A percentile compares a stretch with the other conserved stretches of the same genome.
Conservation (phyloP, 2,888 invertebrate species). For the Cataglyphis altisquamis region DNA sequence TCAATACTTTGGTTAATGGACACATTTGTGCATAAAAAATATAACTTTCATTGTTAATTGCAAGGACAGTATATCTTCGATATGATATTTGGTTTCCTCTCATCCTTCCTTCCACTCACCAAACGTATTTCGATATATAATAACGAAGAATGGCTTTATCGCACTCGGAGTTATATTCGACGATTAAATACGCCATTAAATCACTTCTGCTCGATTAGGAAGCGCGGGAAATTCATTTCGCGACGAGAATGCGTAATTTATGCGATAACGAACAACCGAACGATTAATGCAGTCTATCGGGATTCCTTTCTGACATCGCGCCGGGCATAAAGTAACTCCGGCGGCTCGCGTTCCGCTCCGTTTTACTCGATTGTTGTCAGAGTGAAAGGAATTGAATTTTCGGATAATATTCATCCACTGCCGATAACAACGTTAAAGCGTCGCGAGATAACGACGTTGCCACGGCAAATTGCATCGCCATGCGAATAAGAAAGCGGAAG, state of each 20-base stretch:
- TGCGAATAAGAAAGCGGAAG: constrained; percentile 43
- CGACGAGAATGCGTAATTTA: constrained; percentile 76
- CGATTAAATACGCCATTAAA: constrained; percentile 75
- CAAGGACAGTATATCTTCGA: not conserved
- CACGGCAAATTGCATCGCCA: constrained; percentile 20
- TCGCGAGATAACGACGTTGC: constrained; percentile 46
- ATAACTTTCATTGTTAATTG: not conserved
- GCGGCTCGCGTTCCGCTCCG: constrained; percentile 39
- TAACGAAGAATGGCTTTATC: constrained; percentile 68
- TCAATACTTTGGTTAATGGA: not conserved
- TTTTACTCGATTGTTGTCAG: constrained; percentile 60
- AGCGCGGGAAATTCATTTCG: constrained; percentile 74
- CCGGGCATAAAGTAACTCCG: constrained; percentile 50
- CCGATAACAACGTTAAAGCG: constrained; percentile 45
- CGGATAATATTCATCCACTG: constrained; percentile 36
- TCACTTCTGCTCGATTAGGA: constrained; percentile 76
- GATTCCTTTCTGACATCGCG: constrained; percentile 67
- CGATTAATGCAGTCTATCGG: constrained; percentile 72
- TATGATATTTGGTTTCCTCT: not conserved
- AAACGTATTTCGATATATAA: constrained; percentile 29
- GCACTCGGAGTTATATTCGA: constrained; percentile 64
- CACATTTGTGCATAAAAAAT: not conserved
- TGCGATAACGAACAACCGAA: constrained; percentile 73
- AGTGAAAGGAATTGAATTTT: constrained; percentile 54
- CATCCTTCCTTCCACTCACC: not conserved